A percentile compares a stretch with the other conserved stretches of the same genome.
Conservation (phyloP, 2,888 invertebrate species). For the Cataglyphis albicans region DNA sequence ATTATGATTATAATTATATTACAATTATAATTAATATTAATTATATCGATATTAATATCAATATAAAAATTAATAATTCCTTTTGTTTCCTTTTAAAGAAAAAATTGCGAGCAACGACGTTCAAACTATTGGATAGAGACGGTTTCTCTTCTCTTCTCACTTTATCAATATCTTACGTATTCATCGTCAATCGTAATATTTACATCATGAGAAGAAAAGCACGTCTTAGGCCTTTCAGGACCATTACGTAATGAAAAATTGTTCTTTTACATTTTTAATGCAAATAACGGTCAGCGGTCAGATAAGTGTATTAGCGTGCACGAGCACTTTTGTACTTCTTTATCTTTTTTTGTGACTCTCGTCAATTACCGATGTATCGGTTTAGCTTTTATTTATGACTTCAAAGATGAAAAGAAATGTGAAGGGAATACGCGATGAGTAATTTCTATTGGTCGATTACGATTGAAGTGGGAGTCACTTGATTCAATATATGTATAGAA, state of each 20-base stretch:
- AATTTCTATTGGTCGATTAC: slow-evolving; percentile 12
- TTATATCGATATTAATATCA: too few species aligned
- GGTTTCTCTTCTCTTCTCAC: background rate
- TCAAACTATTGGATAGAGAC: background rate
- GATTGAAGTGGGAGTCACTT: background rate
- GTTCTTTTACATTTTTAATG: slow-evolving; percentile 21
- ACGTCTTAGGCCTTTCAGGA: slow-evolving; percentile 17
- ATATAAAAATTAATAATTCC: background rate
- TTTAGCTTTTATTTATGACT: slow-evolving; percentile 19
- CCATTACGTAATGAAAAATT: background rate
- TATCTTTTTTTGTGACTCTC: background rate
- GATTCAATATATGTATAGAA: background rate
- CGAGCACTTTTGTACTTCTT: background rate
- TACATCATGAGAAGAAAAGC: background rate
- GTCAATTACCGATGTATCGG: slow-evolving; percentile 18
- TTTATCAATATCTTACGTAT: background rate
- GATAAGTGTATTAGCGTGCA: background rate
- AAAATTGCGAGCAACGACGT: background rate
- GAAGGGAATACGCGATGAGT: background rate
- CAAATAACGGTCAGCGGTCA: background rate
- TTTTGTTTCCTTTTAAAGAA: background rate
- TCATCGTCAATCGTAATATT: background rate
- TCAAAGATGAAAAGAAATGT: slow-evolving; percentile 1
- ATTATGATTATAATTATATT: too few species aligned
- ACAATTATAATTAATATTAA: too few species aligned